A percentile compares a stretch with the other conserved stretches of the same genome.
These are phyloP conservation scores for Andrena bucephala DNA, from an alignment of 2,888 invertebrate genomes.

Conservation along the genomic window DNA sequence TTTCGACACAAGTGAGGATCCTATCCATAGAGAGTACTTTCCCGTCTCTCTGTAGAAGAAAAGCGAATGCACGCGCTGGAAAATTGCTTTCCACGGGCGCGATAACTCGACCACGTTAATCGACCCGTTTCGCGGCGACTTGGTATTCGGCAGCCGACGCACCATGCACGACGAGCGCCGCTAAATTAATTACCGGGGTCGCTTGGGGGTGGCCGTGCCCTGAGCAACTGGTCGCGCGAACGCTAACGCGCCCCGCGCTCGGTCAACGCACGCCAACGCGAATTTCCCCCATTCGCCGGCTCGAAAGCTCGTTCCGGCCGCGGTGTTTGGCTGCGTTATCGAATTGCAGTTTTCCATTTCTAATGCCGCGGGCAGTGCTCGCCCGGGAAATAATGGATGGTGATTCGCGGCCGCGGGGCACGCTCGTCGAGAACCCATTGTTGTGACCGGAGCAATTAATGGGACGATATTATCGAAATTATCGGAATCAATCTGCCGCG, in stretches of 20 bases:
- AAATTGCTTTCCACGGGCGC: slow-evolving; percentile 13
- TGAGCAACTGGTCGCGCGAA: too few species aligned
- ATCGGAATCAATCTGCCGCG: slow-evolving; percentile 12
- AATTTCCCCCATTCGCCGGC: too few species aligned
- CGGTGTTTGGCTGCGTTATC: too few species aligned
- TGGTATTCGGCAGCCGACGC: slow-evolving; percentile 4
- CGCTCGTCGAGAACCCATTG: neutral
- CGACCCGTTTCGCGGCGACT: slow-evolving; percentile 27
- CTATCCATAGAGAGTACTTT: too few species aligned
- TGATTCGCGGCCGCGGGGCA: slow-evolving; percentile 1
- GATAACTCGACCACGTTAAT: slow-evolving; percentile 27
- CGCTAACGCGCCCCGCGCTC: too few species aligned
- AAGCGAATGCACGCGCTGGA: too few species aligned
- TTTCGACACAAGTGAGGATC: too few species aligned
- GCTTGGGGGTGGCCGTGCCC: neutral
- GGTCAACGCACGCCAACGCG: too few species aligned
- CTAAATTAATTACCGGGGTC: slow-evolving; percentile 61
- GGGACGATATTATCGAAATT: slow-evolving; percentile 20
- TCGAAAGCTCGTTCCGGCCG: too few species aligned
- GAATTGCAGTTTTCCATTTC: too few species aligned
- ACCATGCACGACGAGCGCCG: slow-evolving; percentile 45
- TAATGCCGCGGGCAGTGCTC: neutral
- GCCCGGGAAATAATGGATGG: slow-evolving; percentile 8
- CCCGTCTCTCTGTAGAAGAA: too few species aligned
- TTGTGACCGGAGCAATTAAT: slow-evolving; percentile 30